Evolutionary conservation across 2,888 invertebrate species (phyloP).

Genomic region (Papilio elwesi): DNA sequence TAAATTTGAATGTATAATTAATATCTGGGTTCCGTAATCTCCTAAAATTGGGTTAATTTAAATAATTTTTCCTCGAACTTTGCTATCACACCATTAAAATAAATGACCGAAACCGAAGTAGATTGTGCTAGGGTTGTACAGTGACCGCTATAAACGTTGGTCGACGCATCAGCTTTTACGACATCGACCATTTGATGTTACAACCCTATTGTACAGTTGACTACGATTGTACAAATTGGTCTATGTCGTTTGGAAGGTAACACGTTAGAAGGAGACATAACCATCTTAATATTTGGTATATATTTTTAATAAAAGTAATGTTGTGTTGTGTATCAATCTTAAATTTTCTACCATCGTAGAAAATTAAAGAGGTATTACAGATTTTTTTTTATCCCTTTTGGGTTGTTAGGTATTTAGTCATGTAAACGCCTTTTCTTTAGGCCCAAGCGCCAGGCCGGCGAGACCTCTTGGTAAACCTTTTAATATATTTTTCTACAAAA

Average conservation of each 20-base stretch:
- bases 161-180: slow-evolving; percentile 30
- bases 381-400: too few species aligned
- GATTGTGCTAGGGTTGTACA: slow-evolving; percentile 18
- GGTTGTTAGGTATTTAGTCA: too few species aligned
- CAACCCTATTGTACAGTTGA: slow-evolving; percentile 16
- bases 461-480: too few species aligned
- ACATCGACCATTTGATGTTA: slow-evolving; percentile 18
- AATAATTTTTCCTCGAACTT: slow-evolving; percentile 4
- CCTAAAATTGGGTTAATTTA: background rate
- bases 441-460: too few species aligned
- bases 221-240: slow-evolving; percentile 7
- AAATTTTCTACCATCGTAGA: too few species aligned
- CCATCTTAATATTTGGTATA: background rate
- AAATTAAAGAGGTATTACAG: too few species aligned
- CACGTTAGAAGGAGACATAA: background rate
- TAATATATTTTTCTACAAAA: too few species aligned
- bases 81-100: slow-evolving; percentile 12
- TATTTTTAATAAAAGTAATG: too few species aligned
- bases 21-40: background rate
- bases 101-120: background rate
- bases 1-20: too few species aligned
- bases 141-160: slow-evolving; percentile 28
- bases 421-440: too few species aligned
- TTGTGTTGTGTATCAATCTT: too few species aligned
- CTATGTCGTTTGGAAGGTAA: slow-evolving; percentile 2